Evolutionary conservation across 1,140 invertebrate genomes (phyloP).

Genomic region (Drosophila ambigua): DNA sequence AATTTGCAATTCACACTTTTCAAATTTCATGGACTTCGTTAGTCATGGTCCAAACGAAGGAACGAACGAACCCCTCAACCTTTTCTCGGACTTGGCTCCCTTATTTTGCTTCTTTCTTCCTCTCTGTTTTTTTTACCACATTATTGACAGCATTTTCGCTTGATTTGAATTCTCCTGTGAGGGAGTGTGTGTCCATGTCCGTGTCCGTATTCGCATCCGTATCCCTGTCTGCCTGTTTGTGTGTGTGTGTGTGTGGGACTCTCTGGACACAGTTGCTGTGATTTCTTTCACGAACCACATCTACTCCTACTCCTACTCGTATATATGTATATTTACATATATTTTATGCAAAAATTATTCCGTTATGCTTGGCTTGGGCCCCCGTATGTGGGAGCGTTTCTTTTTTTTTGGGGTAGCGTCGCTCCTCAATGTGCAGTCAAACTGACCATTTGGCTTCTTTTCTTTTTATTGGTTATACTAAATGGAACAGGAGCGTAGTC

Average conservation of each 20-base stretch:
- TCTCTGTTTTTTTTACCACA: constrained; percentile 39
- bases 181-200: constrained; percentile 22
- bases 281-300: constrained; percentile 71
- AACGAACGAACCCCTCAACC: constrained; percentile 15
- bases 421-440: constrained; percentile 62
- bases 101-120: constrained; percentile 12
- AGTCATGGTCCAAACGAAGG: constrained; percentile 63
- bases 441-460: constrained; percentile 76
- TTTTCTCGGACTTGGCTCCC: constrained; percentile 15
- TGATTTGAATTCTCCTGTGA: constrained; percentile 75
- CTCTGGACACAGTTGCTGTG: constrained; percentile 75
- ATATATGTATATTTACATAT: constrained; percentile 74
- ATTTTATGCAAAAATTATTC: constrained; percentile 84
- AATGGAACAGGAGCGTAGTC: constrained; percentile 42
- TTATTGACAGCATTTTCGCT: constrained; percentile 81
- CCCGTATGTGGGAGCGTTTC: constrained; percentile 65
- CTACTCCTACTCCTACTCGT: too few species aligned
- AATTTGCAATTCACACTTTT: constrained; percentile 82
- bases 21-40: constrained; percentile 77
- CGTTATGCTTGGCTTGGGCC: constrained; percentile 56
- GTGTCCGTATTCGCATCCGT: background rate
- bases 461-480: constrained; percentile 75
- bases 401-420: constrained; percentile 31
- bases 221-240: background rate
- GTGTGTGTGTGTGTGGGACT: constrained; percentile 8